phyloP scores from a whole-genome alignment of 2,888 invertebrate species.

The Chrysopilus asiliformis region DNA sequence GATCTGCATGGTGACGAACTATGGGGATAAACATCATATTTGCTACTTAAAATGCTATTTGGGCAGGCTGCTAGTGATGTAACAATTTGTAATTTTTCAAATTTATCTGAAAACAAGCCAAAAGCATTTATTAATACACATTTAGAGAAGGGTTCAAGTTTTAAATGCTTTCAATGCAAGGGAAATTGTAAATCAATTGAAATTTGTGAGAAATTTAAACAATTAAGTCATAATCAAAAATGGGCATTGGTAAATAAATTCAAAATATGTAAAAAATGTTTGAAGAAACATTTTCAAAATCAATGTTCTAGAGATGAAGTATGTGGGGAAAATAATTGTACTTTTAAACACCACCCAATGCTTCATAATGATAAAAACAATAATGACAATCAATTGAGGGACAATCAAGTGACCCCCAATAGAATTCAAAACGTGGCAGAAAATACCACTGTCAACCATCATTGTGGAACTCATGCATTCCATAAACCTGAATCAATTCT shows the following conservation, averaged over 20 bases:
- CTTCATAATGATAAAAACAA: neutral
- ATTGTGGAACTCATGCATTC: no score
- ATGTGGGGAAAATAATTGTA: neutral
- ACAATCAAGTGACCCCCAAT: neutral
- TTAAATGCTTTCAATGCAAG: no score
- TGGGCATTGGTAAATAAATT: neutral
- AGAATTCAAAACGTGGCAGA: neutral
- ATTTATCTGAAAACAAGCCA: no score
- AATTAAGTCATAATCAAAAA: no score
- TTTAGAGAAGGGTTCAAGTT: no score
- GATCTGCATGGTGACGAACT: no score
- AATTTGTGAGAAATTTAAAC: conserved; percentile 1
- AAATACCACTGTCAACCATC: neutral
- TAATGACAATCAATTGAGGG: neutral
- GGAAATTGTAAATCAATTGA: no score
- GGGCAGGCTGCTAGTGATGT: no score
- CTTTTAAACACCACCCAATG: neutral
- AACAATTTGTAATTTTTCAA: neutral
- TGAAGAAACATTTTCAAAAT: neutral
- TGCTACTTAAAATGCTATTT: no score
- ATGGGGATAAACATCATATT: no score
- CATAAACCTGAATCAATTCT: no score
- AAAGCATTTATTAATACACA: no score
- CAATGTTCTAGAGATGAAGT: neutral
- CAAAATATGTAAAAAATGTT: neutral